Evolutionary conservation across 2,113 vertebrate species (phyloP).

Genomic region (Numenius arquata): DNA sequence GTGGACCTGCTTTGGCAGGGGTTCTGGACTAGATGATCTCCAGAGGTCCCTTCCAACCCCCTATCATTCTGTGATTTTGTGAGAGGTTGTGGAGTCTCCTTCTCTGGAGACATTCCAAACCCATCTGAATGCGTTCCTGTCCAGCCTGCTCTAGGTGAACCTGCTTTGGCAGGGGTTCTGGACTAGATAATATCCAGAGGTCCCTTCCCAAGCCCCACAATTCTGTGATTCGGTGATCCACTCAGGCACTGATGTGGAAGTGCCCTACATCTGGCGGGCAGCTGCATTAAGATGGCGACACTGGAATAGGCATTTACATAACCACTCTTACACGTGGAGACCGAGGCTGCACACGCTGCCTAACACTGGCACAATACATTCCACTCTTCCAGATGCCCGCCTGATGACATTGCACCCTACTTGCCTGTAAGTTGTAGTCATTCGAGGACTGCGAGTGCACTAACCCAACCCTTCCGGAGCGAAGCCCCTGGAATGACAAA

Average conservation of each 20-base stretch:
- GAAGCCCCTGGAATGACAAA: not conserved
- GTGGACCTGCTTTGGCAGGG: not conserved
- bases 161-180: not conserved
- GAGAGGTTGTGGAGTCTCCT: not conserved
- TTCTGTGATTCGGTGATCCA: not conserved
- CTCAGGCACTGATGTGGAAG: not conserved
- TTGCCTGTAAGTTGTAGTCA: not conserved
- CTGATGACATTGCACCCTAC: not conserved
- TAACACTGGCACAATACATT: not conserved
- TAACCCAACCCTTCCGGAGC: not conserved
- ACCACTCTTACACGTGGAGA: not conserved
- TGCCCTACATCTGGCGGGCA: not conserved
- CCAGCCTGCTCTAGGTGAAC: not conserved
- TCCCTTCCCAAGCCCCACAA: not conserved
- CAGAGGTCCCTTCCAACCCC: not conserved
- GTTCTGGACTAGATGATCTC: not conserved
- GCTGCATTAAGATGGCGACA: not conserved
- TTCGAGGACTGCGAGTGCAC: not conserved
- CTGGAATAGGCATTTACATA: not conserved
- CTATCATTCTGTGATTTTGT: not conserved
- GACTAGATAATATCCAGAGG: not conserved
- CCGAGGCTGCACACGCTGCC: accelerated
- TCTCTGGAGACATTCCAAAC: not conserved
- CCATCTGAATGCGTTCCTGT: not conserved
- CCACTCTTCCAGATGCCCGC: not conserved